Evolutionary conservation across 64 coral and sea anemone species (phyloP), one percentile per base, ranked within the genome.

Genomic region (Porites australiensis): DNA sequence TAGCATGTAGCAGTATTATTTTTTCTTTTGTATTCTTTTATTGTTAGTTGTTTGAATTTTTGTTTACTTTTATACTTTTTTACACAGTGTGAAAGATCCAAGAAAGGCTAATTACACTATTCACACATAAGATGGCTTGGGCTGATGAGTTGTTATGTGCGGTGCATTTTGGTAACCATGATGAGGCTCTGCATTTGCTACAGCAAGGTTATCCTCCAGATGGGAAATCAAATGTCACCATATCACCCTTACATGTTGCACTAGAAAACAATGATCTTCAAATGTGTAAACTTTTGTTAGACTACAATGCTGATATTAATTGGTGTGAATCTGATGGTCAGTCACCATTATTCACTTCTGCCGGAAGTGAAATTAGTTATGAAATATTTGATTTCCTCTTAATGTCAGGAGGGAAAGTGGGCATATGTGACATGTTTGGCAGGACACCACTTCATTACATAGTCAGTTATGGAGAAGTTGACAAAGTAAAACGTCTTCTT

Each of bases 271-370:
- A 75, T 49, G 43, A 75, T 75, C 13, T 49, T 15, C 73, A 75
- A 75, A 75, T 75, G 73, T 75, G 73, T 46, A 75, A 75, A 50
- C 43, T 75, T 15, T 75, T 75, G 43, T 13, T 75, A 75, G 11
- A 75, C 27, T 50, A 75, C 73, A 75, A 75, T 75, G 73, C 73
- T 13, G 73, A 75, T 13, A 14, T 75, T 75, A 75, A 75, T 75
- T 75, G 73, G 73, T 75, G 73, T 50, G 73, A 75, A 10, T 49
- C 2, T 75, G 44, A 75, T 75, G 46, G 73, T 15, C 73, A 75
- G 44, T 75, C 73, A 75, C 73, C 73, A 16, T 15, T 75, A 15
- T 75, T 75, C 73, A 75, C 37, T 47, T 75, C 37, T 46, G 50
- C 73, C 50, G 46, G 44, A 49, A 50, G 73, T 48, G 73, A 75